Percentiles rank a stretch among this genome's conserved stretches.
phyloP scores from a whole-genome alignment of 2,888 invertebrate genomes.

The Pyrochroa serraticornis region DNA sequence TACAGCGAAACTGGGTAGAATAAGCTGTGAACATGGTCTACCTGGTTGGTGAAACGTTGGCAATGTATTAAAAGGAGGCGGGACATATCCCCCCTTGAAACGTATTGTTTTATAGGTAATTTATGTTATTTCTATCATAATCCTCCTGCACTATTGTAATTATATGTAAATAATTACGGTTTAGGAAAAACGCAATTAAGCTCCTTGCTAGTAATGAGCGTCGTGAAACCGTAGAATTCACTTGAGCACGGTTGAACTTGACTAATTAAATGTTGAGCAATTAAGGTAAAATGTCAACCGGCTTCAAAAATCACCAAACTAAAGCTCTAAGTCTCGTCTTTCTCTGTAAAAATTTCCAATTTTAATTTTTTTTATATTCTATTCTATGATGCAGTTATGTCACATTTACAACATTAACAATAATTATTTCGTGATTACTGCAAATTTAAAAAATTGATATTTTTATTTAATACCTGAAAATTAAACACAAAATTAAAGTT shows the following conservation, averaged over 20 bases:
- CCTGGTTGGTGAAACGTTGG: constrained; percentile 15
- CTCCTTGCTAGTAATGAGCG: neutral
- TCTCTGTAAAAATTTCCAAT: too few relatives aligned
- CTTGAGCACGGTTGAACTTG: constrained; percentile 35
- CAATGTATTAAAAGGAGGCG: constrained; percentile 29
- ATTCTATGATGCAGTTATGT: too few relatives aligned
- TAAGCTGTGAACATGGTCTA: constrained; percentile 17
- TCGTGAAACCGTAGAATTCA: constrained; percentile 37
- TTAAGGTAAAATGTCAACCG: too few relatives aligned
- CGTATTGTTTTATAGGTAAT: constrained; percentile 44
- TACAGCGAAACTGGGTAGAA: constrained; percentile 14
- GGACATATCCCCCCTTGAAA: constrained; percentile 41
- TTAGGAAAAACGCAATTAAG: constrained; percentile 23
- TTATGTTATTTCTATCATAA: constrained; percentile 44
- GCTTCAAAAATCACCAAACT: too few relatives aligned
- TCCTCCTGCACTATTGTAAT: constrained; percentile 33
- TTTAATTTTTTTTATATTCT: too few relatives aligned
- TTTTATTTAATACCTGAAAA: too few relatives aligned
- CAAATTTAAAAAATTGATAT: too few relatives aligned
- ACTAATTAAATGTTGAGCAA: neutral
- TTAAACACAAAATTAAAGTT: too few relatives aligned
- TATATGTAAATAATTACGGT: constrained; percentile 33
- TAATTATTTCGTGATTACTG: too few relatives aligned
- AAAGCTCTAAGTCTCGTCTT: too few relatives aligned
- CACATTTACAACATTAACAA: too few relatives aligned